Evolutionary conservation across 2,888 invertebrate species (phyloP).

Genomic region (Macrosiphum euphorbiae): DNA sequence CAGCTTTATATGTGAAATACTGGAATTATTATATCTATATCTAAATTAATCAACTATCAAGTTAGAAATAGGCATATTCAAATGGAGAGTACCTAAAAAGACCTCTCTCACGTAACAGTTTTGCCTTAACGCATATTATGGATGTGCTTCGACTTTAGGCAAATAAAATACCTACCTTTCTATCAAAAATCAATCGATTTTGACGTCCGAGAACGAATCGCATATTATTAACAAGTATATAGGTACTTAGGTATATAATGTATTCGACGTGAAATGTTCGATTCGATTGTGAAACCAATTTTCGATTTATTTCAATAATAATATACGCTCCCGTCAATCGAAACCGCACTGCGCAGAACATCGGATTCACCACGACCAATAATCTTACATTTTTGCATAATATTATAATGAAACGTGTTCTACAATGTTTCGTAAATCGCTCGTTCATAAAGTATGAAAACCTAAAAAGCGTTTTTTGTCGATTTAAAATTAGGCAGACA

Average conservation of each 20-base stretch:
- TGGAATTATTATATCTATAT: background rate
- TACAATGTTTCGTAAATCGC: background rate
- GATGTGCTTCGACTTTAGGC: background rate
- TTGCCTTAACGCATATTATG: background rate
- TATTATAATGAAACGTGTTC: background rate
- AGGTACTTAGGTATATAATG: background rate
- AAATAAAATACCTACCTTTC: background rate
- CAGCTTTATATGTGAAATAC: background rate
- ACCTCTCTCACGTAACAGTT: background rate
- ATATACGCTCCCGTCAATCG: background rate
- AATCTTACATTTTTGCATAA: background rate
- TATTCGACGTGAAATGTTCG: background rate
- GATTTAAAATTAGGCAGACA: background rate
- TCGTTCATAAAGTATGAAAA: background rate
- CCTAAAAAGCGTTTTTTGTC: background rate
- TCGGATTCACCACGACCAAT: background rate
- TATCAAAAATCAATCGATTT: background rate
- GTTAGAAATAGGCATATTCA: background rate
- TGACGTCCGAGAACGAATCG: background rate
- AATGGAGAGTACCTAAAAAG: background rate
- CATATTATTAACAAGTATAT: background rate
- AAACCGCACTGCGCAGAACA: background rate
- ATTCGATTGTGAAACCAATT: background rate
- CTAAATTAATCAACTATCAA: background rate
- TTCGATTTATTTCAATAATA: background rate